These are phyloP conservation scores for Alviniconcha strummeri DNA, from an alignment of 2,888 invertebrate species.

Conservation along the genomic window DNA sequence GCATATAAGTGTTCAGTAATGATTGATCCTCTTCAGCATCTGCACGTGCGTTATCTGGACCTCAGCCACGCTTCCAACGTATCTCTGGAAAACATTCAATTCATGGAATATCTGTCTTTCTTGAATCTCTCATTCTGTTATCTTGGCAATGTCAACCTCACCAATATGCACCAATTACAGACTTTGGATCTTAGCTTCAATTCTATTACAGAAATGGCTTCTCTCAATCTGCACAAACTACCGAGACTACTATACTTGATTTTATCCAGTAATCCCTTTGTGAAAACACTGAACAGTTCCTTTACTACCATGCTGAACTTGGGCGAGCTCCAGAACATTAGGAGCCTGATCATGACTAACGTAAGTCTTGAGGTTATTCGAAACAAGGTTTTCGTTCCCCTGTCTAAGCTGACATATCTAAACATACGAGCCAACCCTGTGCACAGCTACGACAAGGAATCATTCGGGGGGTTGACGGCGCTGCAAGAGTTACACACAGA, in stretches of 20 bases:
- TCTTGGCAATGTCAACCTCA: background rate
- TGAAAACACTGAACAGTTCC: background rate
- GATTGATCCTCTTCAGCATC: background rate
- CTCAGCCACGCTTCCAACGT: conserved; percentile 4
- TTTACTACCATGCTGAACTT: background rate
- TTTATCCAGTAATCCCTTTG: conserved; percentile 23
- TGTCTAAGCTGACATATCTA: background rate
- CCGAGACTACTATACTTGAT: conserved; percentile 9
- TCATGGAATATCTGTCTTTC: conserved; percentile 16
- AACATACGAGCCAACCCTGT: conserved; percentile 14
- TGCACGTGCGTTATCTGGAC: conserved; percentile 26
- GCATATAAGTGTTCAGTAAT: conserved; percentile 19
- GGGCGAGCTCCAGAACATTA: background rate
- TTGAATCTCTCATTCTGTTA: conserved; percentile 16
- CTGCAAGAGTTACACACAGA: conserved; percentile 24
- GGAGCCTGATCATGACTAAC: conserved; percentile 6
- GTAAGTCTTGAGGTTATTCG: background rate
- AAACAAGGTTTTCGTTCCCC: background rate
- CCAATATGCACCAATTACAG: conserved; percentile 16
- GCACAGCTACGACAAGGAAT: background rate
- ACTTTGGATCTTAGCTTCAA: conserved; percentile 36
- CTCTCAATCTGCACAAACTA: conserved; percentile 22
- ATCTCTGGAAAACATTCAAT: background rate
- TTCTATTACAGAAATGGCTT: background rate
- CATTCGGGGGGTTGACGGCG: conserved; percentile 1